These are phyloP conservation scores for Rhinogobius similis DNA, from an alignment of 2,113 vertebrate genomes.

Conservation along the genomic window DNA sequence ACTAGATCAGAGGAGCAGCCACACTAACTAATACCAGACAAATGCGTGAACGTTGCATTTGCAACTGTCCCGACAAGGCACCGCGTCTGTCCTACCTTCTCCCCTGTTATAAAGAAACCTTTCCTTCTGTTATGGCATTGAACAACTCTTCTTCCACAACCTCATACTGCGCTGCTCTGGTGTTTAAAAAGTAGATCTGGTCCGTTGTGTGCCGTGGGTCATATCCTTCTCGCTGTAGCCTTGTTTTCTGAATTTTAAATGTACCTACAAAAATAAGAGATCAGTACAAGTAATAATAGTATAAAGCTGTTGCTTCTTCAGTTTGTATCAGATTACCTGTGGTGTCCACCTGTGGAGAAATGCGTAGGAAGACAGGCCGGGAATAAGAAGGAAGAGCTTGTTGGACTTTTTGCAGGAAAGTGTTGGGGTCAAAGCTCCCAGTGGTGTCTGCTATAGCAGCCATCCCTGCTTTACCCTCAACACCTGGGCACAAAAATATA, in stretches of 20 bases:
- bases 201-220: slow-evolving; percentile 84
- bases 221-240: slow-evolving; percentile 85
- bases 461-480: slow-evolving; percentile 93
- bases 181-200: slow-evolving; percentile 86
- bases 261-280: slow-evolving; percentile 76
- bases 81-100: slow-evolving; percentile 1
- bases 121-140: slow-evolving; percentile 75
- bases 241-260: slow-evolving; percentile 93
- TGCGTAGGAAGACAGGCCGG: slow-evolving; percentile 87
- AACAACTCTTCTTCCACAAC: slow-evolving; percentile 79
- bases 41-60: slow-evolving; percentile 8
- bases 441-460: slow-evolving; percentile 83
- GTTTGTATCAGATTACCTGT: slow-evolving; percentile 74
- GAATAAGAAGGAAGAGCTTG: slow-evolving; percentile 86
- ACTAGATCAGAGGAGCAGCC: slow-evolving; percentile 19
- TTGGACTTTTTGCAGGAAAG: slow-evolving; percentile 82
- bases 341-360: slow-evolving; percentile 87
- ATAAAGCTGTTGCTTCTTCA: background rate
- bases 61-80: slow-evolving; percentile 18
- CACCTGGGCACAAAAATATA: slow-evolving; percentile 69
- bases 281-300: background rate
- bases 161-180: slow-evolving; percentile 79
- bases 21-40: slow-evolving; percentile 17
- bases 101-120: slow-evolving; percentile 76
- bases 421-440: slow-evolving; percentile 76